Evolutionary conservation across 2,797 vertebrate genomes (phyloP).

Genomic region (Onychomys arenicola): DNA sequence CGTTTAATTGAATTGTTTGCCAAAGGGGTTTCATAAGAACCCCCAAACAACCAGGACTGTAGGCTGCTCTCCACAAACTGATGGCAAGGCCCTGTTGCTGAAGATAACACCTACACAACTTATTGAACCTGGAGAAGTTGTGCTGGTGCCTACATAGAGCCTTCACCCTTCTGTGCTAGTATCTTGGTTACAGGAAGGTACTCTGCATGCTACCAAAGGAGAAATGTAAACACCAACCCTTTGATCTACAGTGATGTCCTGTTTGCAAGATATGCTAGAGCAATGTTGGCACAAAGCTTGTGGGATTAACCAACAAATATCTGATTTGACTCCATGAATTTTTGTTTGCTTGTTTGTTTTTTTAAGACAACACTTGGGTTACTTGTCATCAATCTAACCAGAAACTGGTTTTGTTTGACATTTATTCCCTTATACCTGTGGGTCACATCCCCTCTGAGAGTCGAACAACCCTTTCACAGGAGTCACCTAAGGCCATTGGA

Average conservation of each 20-base stretch:
- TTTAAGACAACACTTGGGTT: neutral
- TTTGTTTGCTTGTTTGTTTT: no score
- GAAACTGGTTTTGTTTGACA: conserved; percentile 56
- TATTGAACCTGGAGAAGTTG: neutral
- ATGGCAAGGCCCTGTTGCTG: neutral
- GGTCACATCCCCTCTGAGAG: neutral
- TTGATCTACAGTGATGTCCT: neutral
- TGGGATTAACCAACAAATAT: neutral
- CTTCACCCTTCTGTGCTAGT: neutral
- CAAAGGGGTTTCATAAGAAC: neutral
- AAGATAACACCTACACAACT: neutral
- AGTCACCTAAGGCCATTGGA: neutral
- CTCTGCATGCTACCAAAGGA: neutral
- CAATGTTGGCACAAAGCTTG: neutral
- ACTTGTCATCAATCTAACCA: neutral
- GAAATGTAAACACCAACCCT: neutral
- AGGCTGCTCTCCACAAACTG: neutral
- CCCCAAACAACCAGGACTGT: neutral
- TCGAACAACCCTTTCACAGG: neutral
- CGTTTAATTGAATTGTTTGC: neutral
- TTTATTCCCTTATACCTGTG: conserved; percentile 34
- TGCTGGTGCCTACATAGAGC: neutral
- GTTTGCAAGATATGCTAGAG: neutral
- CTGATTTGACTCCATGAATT: neutral
- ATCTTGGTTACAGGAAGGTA: neutral